These are phyloP conservation scores for Argopecten irradians DNA, from an alignment of 1,140 invertebrate genomes.

Conservation along the genomic window DNA sequence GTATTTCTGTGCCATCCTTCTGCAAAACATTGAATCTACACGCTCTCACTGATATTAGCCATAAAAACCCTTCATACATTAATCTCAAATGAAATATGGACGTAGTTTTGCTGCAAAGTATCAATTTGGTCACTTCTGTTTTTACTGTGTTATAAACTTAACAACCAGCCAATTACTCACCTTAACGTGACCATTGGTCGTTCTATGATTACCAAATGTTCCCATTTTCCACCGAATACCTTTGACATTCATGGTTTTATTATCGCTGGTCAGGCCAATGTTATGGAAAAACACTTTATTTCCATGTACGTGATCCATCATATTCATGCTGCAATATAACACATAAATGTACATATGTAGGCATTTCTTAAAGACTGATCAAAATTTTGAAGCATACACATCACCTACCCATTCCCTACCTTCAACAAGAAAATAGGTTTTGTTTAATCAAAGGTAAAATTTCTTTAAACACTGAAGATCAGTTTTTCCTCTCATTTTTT, in stretches of 20 bases:
- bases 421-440: too few species aligned
- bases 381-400: too few species aligned
- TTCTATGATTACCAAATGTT: constrained; percentile 27
- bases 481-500: too few species aligned
- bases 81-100: background rate
- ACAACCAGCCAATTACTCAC: constrained; percentile 18
- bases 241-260: background rate
- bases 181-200: constrained; percentile 26
- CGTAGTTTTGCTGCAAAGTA: background rate
- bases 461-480: too few species aligned
- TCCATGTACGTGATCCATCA: background rate
- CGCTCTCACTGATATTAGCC: background rate
- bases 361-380: too few species aligned
- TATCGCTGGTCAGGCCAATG: constrained; percentile 29
- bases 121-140: background rate
- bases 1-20: background rate
- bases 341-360: background rate
- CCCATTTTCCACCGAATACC: constrained; percentile 44
- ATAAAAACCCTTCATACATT: background rate
- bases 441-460: too few species aligned
- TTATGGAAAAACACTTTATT: constrained; percentile 37
- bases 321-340: background rate
- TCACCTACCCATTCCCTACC: too few species aligned
- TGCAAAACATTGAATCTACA: background rate
- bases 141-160: background rate